Conservation (phyloP, 2,113 vertebrate genomes). For the Glaucidium brasilianum region DNA sequence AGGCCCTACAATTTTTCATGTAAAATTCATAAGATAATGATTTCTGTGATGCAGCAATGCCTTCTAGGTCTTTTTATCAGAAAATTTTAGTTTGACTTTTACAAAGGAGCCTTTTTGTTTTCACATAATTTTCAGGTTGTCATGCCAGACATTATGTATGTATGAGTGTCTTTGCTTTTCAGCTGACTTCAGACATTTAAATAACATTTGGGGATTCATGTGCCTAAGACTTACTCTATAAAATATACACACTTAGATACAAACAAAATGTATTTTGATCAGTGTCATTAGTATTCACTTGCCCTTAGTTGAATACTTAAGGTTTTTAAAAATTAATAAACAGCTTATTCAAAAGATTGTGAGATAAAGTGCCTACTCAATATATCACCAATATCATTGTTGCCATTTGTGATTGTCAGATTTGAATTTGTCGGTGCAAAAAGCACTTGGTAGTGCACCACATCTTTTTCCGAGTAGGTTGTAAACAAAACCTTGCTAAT, state of each 20-base stretch:
- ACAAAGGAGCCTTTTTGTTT: constrained; percentile 49
- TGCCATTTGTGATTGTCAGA: constrained; percentile 33
- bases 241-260: constrained; percentile 51
- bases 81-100: constrained; percentile 46
- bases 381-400: neutral
- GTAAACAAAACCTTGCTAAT: constrained; percentile 45
- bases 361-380: constrained; percentile 8
- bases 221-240: constrained; percentile 43
- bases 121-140: constrained; percentile 61
- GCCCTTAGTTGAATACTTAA: constrained; percentile 2
- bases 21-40: constrained; percentile 63
- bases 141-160: constrained; percentile 46
- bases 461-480: neutral
- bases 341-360: neutral
- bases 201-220: constrained; percentile 53
- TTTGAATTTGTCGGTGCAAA: neutral
- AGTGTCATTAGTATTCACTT: constrained; percentile 12
- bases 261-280: constrained; percentile 28
- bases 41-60: constrained; percentile 41
- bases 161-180: constrained; percentile 65
- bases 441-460: constrained; percentile 11
- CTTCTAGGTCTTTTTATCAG: constrained; percentile 56
- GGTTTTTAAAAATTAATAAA: constrained; percentile 60
- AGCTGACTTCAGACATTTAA: constrained; percentile 70
- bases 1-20: constrained; percentile 29